A percentile compares a stretch with the other conserved stretches of the same genome.
These are phyloP conservation scores for Elachura formosa DNA, from an alignment of 2,113 vertebrate species.

Conservation along the genomic window DNA sequence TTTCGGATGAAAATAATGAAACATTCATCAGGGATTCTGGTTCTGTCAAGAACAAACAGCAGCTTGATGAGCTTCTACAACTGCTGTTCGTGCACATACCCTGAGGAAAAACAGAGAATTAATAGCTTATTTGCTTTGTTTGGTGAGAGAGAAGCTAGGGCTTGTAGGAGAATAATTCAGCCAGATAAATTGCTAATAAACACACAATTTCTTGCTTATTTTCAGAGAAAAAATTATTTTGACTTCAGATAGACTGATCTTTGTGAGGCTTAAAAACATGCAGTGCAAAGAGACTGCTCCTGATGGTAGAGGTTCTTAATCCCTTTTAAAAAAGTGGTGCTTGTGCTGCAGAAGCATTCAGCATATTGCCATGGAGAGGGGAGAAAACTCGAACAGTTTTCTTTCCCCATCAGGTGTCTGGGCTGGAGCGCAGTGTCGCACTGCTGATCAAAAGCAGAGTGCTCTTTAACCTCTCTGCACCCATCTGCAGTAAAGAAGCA, in stretches of 20 bases:
- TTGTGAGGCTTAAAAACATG: not conserved
- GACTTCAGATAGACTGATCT: not conserved
- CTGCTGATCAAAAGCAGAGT: constrained; percentile 25
- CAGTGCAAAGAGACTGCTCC: not conserved
- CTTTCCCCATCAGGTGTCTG: not conserved
- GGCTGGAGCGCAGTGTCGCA: not conserved
- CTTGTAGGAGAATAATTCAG: constrained; percentile 1
- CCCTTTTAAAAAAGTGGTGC: not conserved
- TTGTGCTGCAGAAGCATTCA: not conserved
- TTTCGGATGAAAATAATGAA: constrained; percentile 1
- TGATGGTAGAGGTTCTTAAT: not conserved
- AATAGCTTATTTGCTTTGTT: constrained; percentile 55
- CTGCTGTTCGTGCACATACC: not conserved
- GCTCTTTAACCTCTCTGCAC: not conserved
- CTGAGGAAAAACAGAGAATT: constrained; percentile 41
- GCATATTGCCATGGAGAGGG: not conserved
- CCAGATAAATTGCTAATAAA: constrained; percentile 18
- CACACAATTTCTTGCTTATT: constrained; percentile 4
- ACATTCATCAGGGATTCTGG: not conserved
- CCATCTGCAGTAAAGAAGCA: not conserved
- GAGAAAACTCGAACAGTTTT: not conserved
- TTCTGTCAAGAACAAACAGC: constrained; percentile 32
- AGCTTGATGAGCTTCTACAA: constrained; percentile 51
- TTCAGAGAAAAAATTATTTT: not conserved
- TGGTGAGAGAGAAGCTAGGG: constrained; percentile 4